Evolutionary conservation across 1,140 invertebrate genomes (phyloP), one percentile per base, ranked within the genome.

Genomic region (Hormaphis cornu): DNA sequence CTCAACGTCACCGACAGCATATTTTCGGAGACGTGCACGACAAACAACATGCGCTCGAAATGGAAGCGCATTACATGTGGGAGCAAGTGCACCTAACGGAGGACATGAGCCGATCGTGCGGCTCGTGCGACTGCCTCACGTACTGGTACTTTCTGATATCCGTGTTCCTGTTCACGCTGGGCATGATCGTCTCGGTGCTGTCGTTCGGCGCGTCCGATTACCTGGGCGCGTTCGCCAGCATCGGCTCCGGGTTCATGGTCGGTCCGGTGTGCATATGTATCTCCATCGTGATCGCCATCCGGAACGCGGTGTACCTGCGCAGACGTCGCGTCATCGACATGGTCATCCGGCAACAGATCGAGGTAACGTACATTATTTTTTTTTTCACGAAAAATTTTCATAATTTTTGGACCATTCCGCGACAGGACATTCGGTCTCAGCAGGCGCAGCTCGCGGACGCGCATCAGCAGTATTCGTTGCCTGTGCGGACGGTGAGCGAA

Each of bases 261-360:
- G 85, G 85, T 71, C 85, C 85, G 14, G 83, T 86, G 74, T 85
- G 85, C 76, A 85, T 86, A 72, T 84, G 84, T 77, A 85, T 84
- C 42, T 85, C 84, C 56, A 81, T 86, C 72, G 85, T 86, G 84
- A 82, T 87, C 37, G 85, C 84, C 52, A 83, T 86, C 3, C 86
- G 85, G 75, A 85, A 83, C 74, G 83, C 86, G 78, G 75, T 87
- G 35, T 86, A 86, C 76, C 77, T 86, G 53, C 77, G 85, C 72
- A 81, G 83, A 75, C 85, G 86, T 75, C 85, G 83, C 74, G 81
- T 86, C 44, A 83, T 86, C 66, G 82, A 85, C 76, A 84, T 86
- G 82, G 79, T 86, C 40, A 76, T 85, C 18, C 81, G 84, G 72
- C 84, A 85, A 73, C 79, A 84, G 72, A 82, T 83, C 61, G 78